phyloP scores from a whole-genome alignment of 2,888 invertebrate genomes.

The Meta bourneti region DNA sequence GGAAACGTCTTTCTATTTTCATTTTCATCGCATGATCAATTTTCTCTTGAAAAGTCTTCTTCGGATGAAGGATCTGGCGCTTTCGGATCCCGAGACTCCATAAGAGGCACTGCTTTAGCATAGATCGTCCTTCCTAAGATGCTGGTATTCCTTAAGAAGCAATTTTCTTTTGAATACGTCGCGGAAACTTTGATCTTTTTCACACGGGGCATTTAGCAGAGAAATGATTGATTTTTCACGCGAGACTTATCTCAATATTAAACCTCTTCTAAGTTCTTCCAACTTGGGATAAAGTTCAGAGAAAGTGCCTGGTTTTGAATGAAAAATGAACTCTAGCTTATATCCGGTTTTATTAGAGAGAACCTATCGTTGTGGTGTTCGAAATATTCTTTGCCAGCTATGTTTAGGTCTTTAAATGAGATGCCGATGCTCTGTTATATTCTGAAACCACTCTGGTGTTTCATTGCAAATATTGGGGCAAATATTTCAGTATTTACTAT shows the following conservation, averaged over 20 bases:
- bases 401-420: too few species aligned
- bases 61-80: background rate
- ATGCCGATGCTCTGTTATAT: too few species aligned
- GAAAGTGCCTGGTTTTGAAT: constrained; percentile 19
- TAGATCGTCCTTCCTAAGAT: constrained; percentile 16
- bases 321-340: constrained; percentile 26
- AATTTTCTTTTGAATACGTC: constrained; percentile 49
- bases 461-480: too few species aligned
- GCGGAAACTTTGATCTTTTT: constrained; percentile 50
- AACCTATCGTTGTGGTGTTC: too few species aligned
- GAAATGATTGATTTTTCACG: constrained; percentile 56
- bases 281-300: constrained; percentile 21
- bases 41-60: constrained; percentile 34
- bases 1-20: constrained; percentile 5
- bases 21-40: constrained; percentile 36
- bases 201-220: constrained; percentile 42
- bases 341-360: background rate
- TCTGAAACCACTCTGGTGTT: too few species aligned
- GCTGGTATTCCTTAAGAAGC: constrained; percentile 32
- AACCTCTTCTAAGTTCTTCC: constrained; percentile 32
- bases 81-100: background rate
- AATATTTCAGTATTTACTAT: too few species aligned
- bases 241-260: constrained; percentile 15
- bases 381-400: too few species aligned
- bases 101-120: background rate